Evolutionary conservation across 2,888 invertebrate species (phyloP).

Genomic region (Epirrhoe tristata): DNA sequence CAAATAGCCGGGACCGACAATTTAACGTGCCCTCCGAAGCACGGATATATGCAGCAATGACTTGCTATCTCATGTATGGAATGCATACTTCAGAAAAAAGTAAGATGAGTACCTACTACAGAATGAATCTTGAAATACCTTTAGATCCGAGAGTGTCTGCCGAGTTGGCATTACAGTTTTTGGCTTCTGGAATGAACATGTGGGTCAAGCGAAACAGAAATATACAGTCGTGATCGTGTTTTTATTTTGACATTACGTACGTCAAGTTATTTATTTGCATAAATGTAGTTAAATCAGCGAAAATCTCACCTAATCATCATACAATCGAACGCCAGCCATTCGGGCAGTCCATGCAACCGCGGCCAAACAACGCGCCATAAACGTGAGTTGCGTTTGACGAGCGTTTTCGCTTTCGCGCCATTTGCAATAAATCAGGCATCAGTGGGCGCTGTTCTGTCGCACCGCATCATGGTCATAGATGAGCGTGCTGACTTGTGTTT

Average conservation of each 20-base stretch:
- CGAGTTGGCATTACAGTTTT: no score
- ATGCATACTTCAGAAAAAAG: no score
- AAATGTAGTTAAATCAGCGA: conserved; percentile 14
- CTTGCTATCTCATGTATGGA: no score
- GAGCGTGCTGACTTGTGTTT: conserved; percentile 53
- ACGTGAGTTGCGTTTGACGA: conserved; percentile 75
- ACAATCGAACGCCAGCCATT: conserved; percentile 65
- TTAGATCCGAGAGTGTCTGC: no score
- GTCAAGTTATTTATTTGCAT: no score
- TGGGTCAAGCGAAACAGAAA: no score
- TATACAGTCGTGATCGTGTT: background rate
- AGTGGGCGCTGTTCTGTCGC: conserved; percentile 75
- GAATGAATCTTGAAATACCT: no score
- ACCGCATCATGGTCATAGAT: conserved; percentile 64
- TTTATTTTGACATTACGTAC: conserved; percentile 21
- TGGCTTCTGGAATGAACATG: no score
- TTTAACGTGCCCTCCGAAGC: no score
- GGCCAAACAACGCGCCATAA: conserved; percentile 75
- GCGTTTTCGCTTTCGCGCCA: conserved; percentile 83
- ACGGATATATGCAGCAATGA: no score
- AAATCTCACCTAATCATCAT: conserved; percentile 40
- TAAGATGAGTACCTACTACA: no score
- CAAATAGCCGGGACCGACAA: no score
- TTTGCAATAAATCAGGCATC: conserved; percentile 83
- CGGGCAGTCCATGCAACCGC: conserved; percentile 68